Base-by-base conservation (phyloP, 2,113 vertebrate species). In the Bettongia penicillata region DNA sequence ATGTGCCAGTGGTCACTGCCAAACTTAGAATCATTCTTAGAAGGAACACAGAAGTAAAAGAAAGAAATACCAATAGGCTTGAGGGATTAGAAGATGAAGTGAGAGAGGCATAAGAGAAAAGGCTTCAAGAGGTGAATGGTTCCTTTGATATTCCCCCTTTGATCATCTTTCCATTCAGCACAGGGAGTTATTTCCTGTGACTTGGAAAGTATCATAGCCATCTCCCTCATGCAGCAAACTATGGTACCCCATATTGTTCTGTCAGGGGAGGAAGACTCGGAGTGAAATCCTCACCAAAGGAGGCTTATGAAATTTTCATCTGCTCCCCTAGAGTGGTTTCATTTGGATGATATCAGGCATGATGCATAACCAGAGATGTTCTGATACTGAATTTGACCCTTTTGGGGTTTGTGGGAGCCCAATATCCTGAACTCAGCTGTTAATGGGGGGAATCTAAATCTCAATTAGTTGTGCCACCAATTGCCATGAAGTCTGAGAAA, bases 1-100 rank as follows among this genome's bases (percentile, higher is more conserved):
- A 0, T 2, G 7, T 0, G 10, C 0, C 0, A 0, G 0, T 8
- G 5, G 14, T 1, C 9, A 3, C 53, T 23, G 43, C 23, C 1
- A 0, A 5, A 28, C 53, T 51, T 24, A 52, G 26, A 51, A 24
- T 50, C 26, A 84, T 84, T 49, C 89, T 25, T 31, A 51, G 43
- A 25, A 95, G 9, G 47, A 90, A 84, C 68, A 84, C n/a, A 43
- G n/a, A 84, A 84, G n/a, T 6, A 84, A 43, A 16, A 84, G 19
- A 89, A 24, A 48, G 14, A 19, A 84, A 37, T 25, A 53, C 2
- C 9, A 49, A 14, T 23, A 16, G 53, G 25, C 3, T n/a, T 43
- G 68, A 43, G 10, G 50, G 51, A 9, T 11, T 51, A 22, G 1
- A 5, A 92, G 55, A 14, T 14, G 50, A 92, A 24, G 53, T 90